These are phyloP conservation scores for Calyptomena viridis DNA, from an alignment of 2,113 vertebrate species.

Conservation along the genomic window DNA sequence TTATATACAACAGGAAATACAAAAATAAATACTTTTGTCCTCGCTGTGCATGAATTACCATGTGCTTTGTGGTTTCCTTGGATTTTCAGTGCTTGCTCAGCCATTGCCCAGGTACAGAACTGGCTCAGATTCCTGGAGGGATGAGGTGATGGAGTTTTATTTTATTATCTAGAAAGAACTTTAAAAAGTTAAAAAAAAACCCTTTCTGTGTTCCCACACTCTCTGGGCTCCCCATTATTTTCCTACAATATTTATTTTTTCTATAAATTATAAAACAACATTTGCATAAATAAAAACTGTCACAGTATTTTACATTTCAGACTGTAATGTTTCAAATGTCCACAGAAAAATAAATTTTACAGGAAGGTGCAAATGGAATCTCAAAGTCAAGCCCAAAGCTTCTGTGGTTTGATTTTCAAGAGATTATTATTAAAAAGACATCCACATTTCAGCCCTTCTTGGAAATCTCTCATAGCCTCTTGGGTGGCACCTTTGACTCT, in stretches of 20 bases:
- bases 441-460: not conserved
- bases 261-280: constrained; percentile 57
- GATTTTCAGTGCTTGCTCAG: not conserved
- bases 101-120: not conserved
- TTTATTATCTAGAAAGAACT: not conserved
- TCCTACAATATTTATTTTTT: not conserved
- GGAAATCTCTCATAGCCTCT: rapidly evolving
- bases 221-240: not conserved
- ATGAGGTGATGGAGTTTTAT: not conserved
- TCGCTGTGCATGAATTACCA: not conserved
- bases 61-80: not conserved
- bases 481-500: not conserved
- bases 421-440: not conserved
- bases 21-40: not conserved
- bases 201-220: not conserved
- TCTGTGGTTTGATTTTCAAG: not conserved
- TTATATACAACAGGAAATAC: not conserved
- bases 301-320: not conserved
- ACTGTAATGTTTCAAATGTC: not conserved
- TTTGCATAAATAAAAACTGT: constrained; percentile 43
- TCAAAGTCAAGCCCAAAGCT: not conserved
- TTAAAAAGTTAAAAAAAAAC: not conserved
- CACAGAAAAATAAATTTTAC: not conserved
- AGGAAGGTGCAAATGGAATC: not conserved
- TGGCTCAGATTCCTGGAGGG: not conserved